Evolutionary conservation across 1,140 invertebrate species (phyloP).

Genomic region (Potamilus streckersoni): DNA sequence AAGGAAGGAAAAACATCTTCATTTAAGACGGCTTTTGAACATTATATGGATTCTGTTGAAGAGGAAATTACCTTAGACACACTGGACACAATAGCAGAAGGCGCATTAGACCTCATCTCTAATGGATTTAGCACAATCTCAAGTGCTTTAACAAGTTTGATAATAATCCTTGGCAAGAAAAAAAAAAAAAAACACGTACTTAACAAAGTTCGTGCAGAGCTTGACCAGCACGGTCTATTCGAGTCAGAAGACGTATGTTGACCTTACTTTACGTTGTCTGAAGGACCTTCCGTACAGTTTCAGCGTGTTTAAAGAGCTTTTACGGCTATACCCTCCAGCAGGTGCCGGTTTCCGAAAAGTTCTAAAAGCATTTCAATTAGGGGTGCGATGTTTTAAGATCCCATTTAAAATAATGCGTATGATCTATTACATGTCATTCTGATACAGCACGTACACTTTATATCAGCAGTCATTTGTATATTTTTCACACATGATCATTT

Average conservation of each 20-base stretch:
- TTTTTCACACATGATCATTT: too few relatives aligned
- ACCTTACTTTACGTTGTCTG: constrained; percentile 33
- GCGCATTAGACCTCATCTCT: constrained; percentile 34
- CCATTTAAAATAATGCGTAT: too few relatives aligned
- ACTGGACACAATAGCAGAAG: constrained; percentile 29
- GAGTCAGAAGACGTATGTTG: neutral
- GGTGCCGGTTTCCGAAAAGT: constrained; percentile 47
- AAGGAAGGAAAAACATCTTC: too few relatives aligned
- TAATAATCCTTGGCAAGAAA: constrained; percentile 41
- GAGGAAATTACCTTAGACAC: neutral
- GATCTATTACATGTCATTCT: too few relatives aligned
- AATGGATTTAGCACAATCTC: constrained; percentile 37
- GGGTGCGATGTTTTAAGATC: constrained; percentile 32
- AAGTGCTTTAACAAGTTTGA: constrained; percentile 23
- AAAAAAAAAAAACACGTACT: constrained; percentile 35
- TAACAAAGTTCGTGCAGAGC: constrained; percentile 33
- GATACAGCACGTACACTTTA: too few relatives aligned
- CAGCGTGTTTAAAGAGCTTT: constrained; percentile 46
- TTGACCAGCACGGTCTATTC: constrained; percentile 32
- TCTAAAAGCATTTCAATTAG: constrained; percentile 47
- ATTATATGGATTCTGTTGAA: too few relatives aligned
- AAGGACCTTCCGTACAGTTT: constrained; percentile 40
- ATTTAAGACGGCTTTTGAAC: too few relatives aligned
- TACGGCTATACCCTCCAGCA: constrained; percentile 47
- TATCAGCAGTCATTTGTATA: too few relatives aligned